These are phyloP conservation scores for Rousettus leschenaultii DNA, from an alignment of 2,113 vertebrate genomes.

Conservation along the genomic window DNA sequence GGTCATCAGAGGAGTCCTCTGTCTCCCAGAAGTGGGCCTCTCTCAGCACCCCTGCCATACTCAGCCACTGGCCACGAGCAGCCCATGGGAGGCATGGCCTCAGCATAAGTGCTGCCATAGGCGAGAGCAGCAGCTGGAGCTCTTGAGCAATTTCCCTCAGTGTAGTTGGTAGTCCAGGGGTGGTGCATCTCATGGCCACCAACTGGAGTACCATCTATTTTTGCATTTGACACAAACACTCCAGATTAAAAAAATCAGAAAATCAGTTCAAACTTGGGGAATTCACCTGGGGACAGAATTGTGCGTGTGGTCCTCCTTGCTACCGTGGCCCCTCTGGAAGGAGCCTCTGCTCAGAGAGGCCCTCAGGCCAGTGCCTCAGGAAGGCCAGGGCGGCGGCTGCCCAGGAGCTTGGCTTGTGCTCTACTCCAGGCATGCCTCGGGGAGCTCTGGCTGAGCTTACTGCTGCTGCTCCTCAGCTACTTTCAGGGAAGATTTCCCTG, in stretches of 20 bases:
- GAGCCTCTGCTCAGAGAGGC: not conserved
- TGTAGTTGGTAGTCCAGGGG: too few species aligned
- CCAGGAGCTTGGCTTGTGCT: not conserved
- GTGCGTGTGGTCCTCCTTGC: not conserved
- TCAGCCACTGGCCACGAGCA: not conserved
- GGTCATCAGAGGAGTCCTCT: not conserved
- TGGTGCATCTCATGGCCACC: not conserved
- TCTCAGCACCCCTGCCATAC: not conserved
- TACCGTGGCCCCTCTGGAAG: fast-evolving
- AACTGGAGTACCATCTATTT: not conserved
- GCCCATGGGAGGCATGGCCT: not conserved
- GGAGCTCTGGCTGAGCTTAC: not conserved
- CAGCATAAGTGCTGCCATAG: fast-evolving
- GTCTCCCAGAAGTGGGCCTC: not conserved
- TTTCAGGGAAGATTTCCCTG: not conserved
- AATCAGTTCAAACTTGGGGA: not conserved
- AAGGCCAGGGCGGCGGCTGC: not conserved
- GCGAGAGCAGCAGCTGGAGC: not conserved
- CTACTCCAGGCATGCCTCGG: fast-evolving
- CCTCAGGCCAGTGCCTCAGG: not conserved
- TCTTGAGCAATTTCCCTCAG: not conserved
- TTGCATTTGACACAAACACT: not conserved
- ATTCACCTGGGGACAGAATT: not conserved
- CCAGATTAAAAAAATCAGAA: not conserved
- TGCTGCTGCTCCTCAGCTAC: not conserved